Base-by-base conservation (phyloP, 2,797 vertebrate genomes). In the Trachurus trachurus region DNA sequence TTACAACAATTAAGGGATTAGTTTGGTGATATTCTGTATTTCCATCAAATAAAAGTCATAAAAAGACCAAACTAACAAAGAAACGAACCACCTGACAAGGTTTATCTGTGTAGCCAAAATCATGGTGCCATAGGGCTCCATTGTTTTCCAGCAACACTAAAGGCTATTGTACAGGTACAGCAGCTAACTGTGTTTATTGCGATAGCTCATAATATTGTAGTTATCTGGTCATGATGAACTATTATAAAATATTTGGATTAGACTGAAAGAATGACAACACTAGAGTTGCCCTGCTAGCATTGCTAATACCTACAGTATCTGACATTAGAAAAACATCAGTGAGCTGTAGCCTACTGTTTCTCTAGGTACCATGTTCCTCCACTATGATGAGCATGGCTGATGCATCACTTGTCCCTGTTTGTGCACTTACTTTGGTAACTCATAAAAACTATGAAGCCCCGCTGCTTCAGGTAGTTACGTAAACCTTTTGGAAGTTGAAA, bases 1-100 rank as follows among this genome's bases (percentile, higher is more conserved):
- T 57, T 58, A 34, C 4, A 65, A 37, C 8, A 1, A 54, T 22
- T 39, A 44, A 10, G 22, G 19, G 3, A 69, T 29, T 26, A 12
- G 29, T 26, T 11, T 37, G 21, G 29, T 21, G 11, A 57, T 45
- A 19, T 49, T 70, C 12, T 39, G 5, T 40, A 19, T 64, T 54
- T 21, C 74, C 21, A 54, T 19, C 21, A 71, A 62, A 44, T 71
- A 26, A 60, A 40, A 31, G 26, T 17, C 19, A 71, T 37, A 7
- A 61, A 63, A 76, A 63, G 19, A 44, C 45, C 10, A 66, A 66
- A 4, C 2, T 17, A 69, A 11, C 5, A 26, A 61, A 57, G 12
- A 44, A 29, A 13, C 54, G 9, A 65, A 54, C 11, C 6, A 6
- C 21, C 11, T 45, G 3, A 50, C 19, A 16, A n/a, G 16, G 57